Base-by-base conservation (phyloP, 1,140 invertebrate genomes). In the Hylyphantes graminicola region DNA sequence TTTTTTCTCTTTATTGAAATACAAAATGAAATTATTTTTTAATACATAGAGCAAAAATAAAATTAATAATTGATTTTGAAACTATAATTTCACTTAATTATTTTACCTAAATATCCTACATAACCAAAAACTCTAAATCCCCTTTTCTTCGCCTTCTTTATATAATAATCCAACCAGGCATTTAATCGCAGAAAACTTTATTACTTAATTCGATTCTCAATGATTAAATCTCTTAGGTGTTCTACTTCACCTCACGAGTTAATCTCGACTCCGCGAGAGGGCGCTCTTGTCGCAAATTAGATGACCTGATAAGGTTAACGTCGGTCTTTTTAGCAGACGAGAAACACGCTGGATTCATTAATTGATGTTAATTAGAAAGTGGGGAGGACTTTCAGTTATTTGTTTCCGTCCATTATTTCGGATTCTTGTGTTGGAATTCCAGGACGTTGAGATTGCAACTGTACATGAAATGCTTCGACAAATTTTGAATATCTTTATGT, bases 221-320 rank as follows among this genome's bases (percentile, higher is more conserved):
- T 48, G 13, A 21, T 67, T 67, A 12, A 19, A 35, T 35, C 35
- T 35, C 35, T 35, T 35, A 35, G 35, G 35, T 35, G 35, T 35
- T 35, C 35, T 35, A 35, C 35, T 35, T 35, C 35, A 35, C 35
- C 35, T 35, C 35, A 35, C 35, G 35, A 35, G 35, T 35, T 35
- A 35, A 35, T 35, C 35, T 35, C 35, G 35, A 35, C 35, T 70
- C 68, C 68, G 50, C 19, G 17, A 65, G 63, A 65, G 63, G 63
- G 50, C 48, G 50, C 68, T 11, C 13, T 70, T 70, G n/a, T 51
- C 68, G 50, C 68, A 70, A 70, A 70, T 70, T 70, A 51, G 68
- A 70, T 53, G 68, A 51, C 68, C 50, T 70, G 68, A 70, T 70
- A 70, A 70, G 50, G 68, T 70, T 70, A 70, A 70, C 68, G 17